These are phyloP conservation scores for Petrocephalus microphthalmus DNA, from an alignment of 2,113 vertebrate species.

Conservation along the genomic window DNA sequence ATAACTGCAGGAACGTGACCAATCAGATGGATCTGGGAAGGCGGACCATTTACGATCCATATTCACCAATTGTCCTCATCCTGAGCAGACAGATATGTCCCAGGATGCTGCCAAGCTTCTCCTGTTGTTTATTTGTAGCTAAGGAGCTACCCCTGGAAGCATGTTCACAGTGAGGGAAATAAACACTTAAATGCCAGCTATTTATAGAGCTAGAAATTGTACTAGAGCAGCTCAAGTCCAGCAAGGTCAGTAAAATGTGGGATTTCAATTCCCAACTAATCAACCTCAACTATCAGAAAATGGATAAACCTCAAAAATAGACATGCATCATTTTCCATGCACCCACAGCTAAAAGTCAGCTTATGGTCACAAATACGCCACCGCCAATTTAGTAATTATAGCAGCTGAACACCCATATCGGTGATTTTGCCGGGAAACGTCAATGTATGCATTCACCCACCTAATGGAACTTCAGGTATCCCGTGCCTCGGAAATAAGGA, in stretches of 20 bases:
- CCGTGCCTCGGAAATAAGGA: not conserved
- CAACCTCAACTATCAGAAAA: not conserved
- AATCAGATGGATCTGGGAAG: not conserved
- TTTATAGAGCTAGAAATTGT: not conserved
- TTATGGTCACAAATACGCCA: not conserved
- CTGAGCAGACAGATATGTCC: not conserved
- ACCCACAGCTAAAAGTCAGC: not conserved
- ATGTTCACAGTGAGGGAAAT: not conserved
- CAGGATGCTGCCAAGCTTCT: not conserved
- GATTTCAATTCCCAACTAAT: not conserved
- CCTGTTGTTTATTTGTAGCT: not conserved
- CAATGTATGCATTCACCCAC: not conserved
- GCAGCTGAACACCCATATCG: not conserved
- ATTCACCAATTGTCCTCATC: not conserved
- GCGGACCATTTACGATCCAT: not conserved
- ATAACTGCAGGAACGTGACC: not conserved
- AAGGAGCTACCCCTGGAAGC: not conserved
- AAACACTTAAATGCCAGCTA: not conserved
- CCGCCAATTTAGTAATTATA: not conserved
- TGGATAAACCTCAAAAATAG: not conserved
- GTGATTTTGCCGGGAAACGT: not conserved
- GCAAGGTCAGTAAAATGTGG: not conserved
- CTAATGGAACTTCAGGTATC: not conserved
- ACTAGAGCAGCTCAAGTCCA: not conserved
- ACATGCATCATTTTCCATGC: not conserved